These are phyloP conservation scores for Acanthosepion esculentum DNA, from an alignment of 2,888 invertebrate species.

Conservation along the genomic window DNA sequence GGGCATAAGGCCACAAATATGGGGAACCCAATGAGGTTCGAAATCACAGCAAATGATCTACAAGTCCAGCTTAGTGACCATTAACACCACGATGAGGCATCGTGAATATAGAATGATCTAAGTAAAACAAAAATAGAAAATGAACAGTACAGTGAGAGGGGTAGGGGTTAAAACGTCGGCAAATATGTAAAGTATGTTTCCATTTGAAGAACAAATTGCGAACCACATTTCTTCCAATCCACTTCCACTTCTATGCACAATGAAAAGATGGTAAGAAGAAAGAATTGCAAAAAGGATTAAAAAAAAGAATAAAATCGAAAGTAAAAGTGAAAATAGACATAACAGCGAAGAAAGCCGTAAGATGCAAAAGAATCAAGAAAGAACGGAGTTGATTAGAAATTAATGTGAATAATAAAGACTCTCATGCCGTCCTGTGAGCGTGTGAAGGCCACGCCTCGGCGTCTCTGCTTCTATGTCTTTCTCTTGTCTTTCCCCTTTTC, in stretches of 20 bases:
- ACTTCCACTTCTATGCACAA: not conserved
- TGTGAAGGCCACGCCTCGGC: not conserved
- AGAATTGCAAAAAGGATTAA: not conserved
- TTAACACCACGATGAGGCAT: no score
- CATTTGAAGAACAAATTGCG: not conserved
- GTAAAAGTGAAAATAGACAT: not conserved
- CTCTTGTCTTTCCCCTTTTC: not conserved
- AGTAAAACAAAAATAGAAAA: not conserved
- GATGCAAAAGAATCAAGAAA: not conserved
- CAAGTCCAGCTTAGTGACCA: no score
- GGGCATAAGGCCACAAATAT: no score
- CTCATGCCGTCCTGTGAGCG: not conserved
- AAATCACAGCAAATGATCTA: no score
- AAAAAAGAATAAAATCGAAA: not conserved
- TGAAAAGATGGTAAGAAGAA: not conserved
- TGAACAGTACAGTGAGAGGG: not conserved
- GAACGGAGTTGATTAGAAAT: not conserved
- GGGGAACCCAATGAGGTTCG: no score
- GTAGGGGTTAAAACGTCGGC: not conserved
- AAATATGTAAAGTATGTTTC: slow-evolving; percentile 2
- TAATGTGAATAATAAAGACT: not conserved
- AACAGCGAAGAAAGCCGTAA: not conserved
- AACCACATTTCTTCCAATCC: not conserved
- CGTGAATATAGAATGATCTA: not conserved
- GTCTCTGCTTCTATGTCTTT: not conserved